Evolutionary conservation across 1,140 invertebrate genomes (phyloP), one percentile per base, ranked within the genome.

Genomic region (Panagrolaimus sp.): DNA sequence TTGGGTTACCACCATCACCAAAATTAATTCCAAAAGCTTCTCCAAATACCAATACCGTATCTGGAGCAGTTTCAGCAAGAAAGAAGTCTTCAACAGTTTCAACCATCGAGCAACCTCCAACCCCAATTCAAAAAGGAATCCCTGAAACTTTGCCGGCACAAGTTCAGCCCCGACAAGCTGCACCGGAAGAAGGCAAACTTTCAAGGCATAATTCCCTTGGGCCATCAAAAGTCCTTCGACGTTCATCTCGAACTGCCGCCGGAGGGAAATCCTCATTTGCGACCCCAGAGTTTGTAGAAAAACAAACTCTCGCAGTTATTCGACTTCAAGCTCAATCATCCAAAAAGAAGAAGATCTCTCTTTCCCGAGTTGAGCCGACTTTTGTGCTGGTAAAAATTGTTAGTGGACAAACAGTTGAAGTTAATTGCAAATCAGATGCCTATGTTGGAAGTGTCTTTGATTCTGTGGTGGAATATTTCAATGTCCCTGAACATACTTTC

Each of bases 401-500:
- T 24, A 84, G 81, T 43, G 85, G 85, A n/a, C 84, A 85, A 70
- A 83, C 78, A 64, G 73, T 86, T 24, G 84, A 86, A 67, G 79
- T 83, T 1, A 75, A 80, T 55, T 84, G 84, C 69, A 80, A 84
- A 43, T 79, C 84, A n/a, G 83, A 83, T 70, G 82, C 77, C 17
- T 82, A 80, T 7, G 84, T 78, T 43, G 64, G 68, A 10, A 68
- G 80, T 43, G 68, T 82, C 24, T 82, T 83, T 65, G 79, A 80
- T 21, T 68, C 80, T 2, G 78, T 82, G 10, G 79, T 78, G 1
- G 68, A 76, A 21, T 80, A 82, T 68, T 70, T 78, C 66, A 78
- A 82, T 67, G 58, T 82, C 21, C 82, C 80, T 65, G 85, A 86
- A 71, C 77, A 81, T 72, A 82, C 76, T 67, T 83, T 83, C 65